These are phyloP conservation scores for Scaptomyza flava DNA, from an alignment of 2,888 invertebrate species.

Conservation along the genomic window DNA sequence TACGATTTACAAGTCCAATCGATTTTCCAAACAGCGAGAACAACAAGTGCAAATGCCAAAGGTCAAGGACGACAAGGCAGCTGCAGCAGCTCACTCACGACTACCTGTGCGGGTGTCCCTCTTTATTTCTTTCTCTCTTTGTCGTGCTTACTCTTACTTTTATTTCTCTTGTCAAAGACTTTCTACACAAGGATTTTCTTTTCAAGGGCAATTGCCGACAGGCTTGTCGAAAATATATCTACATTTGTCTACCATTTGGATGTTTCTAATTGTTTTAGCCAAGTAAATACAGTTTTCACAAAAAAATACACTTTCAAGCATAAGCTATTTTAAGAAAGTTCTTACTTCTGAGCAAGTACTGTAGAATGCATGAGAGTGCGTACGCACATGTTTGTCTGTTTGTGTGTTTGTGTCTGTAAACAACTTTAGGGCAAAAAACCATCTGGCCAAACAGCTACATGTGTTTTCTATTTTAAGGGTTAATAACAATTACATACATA, in stretches of 20 bases:
- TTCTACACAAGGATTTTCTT: conserved; percentile 65
- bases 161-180: conserved; percentile 19
- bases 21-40: conserved; percentile 63
- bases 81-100: conserved; percentile 22
- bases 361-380: conserved; percentile 3
- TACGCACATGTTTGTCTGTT: conserved; percentile 1
- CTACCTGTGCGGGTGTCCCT: conserved; percentile 59
- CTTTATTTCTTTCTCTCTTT: conserved; percentile 4
- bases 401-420: conserved; percentile 19
- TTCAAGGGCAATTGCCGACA: conserved; percentile 59
- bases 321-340: background rate
- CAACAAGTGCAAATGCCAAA: conserved; percentile 72
- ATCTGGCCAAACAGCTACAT: conserved; percentile 44
- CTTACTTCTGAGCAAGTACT: background rate
- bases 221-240: conserved; percentile 34
- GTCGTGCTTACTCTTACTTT: conserved; percentile 2
- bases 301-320: background rate
- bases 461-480: conserved; percentile 37
- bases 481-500: background rate
- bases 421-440: conserved; percentile 32
- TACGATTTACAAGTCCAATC: conserved; percentile 27
- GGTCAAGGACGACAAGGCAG: conserved; percentile 68
- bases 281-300: conserved; percentile 8
- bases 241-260: conserved; percentile 1
- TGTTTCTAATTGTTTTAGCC: conserved; percentile 13